phyloP scores from a whole-genome alignment of 2,113 vertebrate species.

The Tricholaema leucomelas region DNA sequence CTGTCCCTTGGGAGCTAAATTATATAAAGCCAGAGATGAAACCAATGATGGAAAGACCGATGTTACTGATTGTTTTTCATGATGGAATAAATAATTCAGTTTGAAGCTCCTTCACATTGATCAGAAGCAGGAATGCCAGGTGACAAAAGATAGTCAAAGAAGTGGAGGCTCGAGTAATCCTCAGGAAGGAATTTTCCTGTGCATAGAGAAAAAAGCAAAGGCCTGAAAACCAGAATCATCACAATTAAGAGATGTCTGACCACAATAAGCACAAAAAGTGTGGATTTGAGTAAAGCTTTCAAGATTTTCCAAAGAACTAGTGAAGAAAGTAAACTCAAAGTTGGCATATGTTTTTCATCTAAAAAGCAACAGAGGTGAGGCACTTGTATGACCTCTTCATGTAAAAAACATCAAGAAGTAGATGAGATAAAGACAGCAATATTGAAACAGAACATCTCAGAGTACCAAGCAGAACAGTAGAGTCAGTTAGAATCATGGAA shows the following conservation, averaged over 20 bases:
- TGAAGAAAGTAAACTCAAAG: neutral
- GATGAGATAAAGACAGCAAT: neutral
- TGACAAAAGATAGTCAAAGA: neutral
- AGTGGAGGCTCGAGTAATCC: neutral
- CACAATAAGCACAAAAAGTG: neutral
- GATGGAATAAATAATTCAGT: neutral
- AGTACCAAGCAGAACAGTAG: neutral
- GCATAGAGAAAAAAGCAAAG: neutral
- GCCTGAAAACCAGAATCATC: neutral
- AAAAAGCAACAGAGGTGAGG: neutral
- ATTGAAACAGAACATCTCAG: neutral
- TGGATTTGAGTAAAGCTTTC: neutral
- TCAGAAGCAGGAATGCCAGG: neutral
- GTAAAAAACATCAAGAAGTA: neutral
- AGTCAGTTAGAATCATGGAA: neutral
- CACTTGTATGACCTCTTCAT: fast-evolving
- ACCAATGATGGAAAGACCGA: neutral
- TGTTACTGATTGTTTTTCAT: neutral
- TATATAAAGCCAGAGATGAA: neutral
- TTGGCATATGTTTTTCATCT: neutral
- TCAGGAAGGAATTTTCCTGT: neutral
- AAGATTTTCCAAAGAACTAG: neutral
- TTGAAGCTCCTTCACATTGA: fast-evolving
- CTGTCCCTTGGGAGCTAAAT: neutral
- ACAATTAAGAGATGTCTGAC: neutral